Conservation (phyloP, 2,888 invertebrate species). For the Nephrotoma flavescens region DNA sequence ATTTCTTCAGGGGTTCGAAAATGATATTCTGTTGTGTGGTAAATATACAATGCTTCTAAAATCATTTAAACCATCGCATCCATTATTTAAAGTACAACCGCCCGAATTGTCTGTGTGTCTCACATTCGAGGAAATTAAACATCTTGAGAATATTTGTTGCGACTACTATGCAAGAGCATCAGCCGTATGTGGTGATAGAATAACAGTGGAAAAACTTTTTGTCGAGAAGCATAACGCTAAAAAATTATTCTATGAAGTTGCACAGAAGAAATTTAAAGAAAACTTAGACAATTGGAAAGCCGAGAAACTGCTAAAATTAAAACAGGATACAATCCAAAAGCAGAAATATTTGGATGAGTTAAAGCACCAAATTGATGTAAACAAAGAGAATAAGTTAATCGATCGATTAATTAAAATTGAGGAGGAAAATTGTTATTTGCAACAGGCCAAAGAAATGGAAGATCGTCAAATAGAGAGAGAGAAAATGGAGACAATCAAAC, state of each 20-base stretch:
- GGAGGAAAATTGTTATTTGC: conserved; percentile 19
- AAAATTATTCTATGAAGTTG: conserved; percentile 37
- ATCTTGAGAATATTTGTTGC: conserved; percentile 16
- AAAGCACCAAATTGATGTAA: conserved; percentile 19
- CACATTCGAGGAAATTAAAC: conserved; percentile 21
- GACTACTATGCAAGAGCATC: conserved; percentile 18
- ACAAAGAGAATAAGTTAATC: conserved; percentile 21
- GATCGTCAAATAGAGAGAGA: conserved; percentile 18
- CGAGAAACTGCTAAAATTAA: conserved; percentile 16
- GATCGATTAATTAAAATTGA: conserved; percentile 21
- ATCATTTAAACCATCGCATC: conserved; percentile 45
- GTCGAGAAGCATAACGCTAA: conserved; percentile 34
- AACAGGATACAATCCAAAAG: conserved; percentile 15
- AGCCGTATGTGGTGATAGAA: conserved; percentile 34
- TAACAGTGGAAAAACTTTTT: conserved; percentile 36
- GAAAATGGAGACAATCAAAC: conserved; percentile 21
- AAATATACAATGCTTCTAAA: conserved; percentile 57
- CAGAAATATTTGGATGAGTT: conserved; percentile 20
- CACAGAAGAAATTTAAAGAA: conserved; percentile 27
- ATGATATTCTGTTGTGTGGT: conserved; percentile 56
- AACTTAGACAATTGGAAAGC: conserved; percentile 24
- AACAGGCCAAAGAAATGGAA: conserved; percentile 20
- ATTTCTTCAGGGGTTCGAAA: conserved; percentile 46
- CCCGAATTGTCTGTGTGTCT: conserved; percentile 26
- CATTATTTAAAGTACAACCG: conserved; percentile 22